These are phyloP conservation scores for Cylas formicarius DNA, from an alignment of 1,140 invertebrate species.

Conservation along the genomic window DNA sequence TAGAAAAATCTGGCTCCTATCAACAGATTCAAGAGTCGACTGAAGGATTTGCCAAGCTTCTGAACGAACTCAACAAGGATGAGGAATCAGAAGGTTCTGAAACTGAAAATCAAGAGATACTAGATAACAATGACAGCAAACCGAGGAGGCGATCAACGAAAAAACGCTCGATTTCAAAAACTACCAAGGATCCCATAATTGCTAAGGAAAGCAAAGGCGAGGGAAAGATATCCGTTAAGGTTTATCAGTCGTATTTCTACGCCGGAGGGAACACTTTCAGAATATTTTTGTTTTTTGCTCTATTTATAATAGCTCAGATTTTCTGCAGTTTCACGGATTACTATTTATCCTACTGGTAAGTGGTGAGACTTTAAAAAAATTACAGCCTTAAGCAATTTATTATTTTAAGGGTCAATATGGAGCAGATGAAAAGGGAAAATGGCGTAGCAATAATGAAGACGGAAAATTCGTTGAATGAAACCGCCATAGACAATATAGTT, in stretches of 20 bases:
- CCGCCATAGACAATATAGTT: neutral
- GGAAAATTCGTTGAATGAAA: neutral
- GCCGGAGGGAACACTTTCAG: slow-evolving; percentile 44
- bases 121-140: slow-evolving; percentile 1
- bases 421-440: slow-evolving; percentile 14
- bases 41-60: slow-evolving; percentile 44
- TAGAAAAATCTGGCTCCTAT: slow-evolving; percentile 48
- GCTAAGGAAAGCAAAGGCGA: slow-evolving; percentile 28
- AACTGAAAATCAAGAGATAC: slow-evolving; percentile 30
- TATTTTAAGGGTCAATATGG: neutral
- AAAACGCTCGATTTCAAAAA: too few relatives aligned
- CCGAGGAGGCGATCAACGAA: neutral
- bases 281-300: slow-evolving; percentile 1
- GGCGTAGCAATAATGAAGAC: slow-evolving; percentile 10
- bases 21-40: slow-evolving; percentile 39
- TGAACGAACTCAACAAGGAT: slow-evolving; percentile 39
- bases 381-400: neutral
- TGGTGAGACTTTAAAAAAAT: neutral
- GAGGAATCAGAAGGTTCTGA: neutral
- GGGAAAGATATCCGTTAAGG: slow-evolving; percentile 49
- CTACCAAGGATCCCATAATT: slow-evolving; percentile 3
- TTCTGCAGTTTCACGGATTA: slow-evolving; percentile 12
- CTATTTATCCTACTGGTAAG: slow-evolving; percentile 18
- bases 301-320: slow-evolving; percentile 9
- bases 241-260: slow-evolving; percentile 55